Base-by-base conservation (phyloP, 2,797 vertebrate species). In the Vireo griseus region DNA sequence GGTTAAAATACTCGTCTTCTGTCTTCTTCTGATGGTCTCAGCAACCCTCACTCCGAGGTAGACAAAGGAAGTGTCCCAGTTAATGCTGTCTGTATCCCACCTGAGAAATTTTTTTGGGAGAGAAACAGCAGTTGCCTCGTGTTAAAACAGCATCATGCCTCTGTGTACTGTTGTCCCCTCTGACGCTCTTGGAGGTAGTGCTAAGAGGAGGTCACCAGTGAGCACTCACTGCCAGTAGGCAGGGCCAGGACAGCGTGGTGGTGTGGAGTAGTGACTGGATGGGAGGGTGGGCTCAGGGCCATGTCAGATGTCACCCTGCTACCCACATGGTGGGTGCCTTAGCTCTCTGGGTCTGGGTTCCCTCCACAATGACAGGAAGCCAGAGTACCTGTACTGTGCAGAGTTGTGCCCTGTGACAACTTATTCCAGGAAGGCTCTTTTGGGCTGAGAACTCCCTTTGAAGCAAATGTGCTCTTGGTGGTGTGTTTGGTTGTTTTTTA, bases 191-290 rank as follows among this genome's bases (percentile, higher is more conserved):
- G 74, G 50, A 75, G 14, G 17, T n/a, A 5, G 16, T 3, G 0
- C 47, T 61, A 4, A 33, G 37, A 42, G 47, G 39, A 16, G 59
- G 58, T 82, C 62, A 9, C 14, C 2, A 1, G 13, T 16, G 26
- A 48, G 26, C 1, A 0, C 44, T 69, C 24, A 2, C 24, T 57
- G 6, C 58, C 12, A 1, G 1, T 0, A 1, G 24, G 74, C 29
- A 21, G 45, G 45, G 24, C 37, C 25, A 13, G 54, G 63, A 33
- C 2, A 0, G 12, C 16, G 31, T 5, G 29, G 18, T 44, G 78
- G 21, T 59, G 50, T 0, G 2, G 17, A 55, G 57, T 58, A 35
- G 58, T 4, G 4, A 0, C 16, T 7, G 3, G 22, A 4, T 3
- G 16, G 48, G 8, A 51, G 33, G 9, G 17, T 57, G 66, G 40